A percentile compares a stretch with the other conserved stretches of the same genome.
These are phyloP conservation scores for Toxostoma redivivum DNA, from an alignment of 2,113 vertebrate species.

Conservation along the genomic window DNA sequence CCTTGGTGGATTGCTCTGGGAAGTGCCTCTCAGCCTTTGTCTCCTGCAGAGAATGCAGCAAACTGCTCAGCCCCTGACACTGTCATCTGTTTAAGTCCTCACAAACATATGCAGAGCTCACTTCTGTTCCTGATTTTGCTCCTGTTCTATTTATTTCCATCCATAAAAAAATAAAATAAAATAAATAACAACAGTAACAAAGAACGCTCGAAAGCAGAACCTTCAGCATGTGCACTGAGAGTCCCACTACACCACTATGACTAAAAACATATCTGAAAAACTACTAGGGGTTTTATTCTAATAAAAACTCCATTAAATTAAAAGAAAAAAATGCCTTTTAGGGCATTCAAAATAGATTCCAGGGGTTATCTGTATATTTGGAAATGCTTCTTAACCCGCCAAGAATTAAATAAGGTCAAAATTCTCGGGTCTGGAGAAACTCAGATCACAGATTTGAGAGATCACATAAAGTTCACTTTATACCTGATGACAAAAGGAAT, in stretches of 20 bases:
- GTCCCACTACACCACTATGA: not conserved
- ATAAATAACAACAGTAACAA: not conserved
- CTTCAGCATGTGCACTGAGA: not conserved
- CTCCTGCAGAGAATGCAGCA: not conserved
- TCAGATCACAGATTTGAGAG: not conserved
- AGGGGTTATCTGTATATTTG: not conserved
- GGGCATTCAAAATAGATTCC: not conserved
- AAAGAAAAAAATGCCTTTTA: not conserved
- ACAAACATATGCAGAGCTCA: not conserved
- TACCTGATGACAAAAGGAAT: not conserved
- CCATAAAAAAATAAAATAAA: too few species aligned
- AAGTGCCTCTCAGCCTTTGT: accelerated
- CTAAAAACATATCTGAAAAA: not conserved
- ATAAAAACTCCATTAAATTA: not conserved
- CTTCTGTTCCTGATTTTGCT: not conserved
- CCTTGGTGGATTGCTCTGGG: not conserved
- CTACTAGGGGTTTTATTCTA: not conserved
- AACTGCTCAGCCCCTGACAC: not conserved
- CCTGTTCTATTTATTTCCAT: not conserved
- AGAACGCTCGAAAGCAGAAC: not conserved
- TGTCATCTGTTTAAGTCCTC: not conserved
- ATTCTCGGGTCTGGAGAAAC: not conserved
- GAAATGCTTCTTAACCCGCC: not conserved
- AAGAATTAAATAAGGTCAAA: not conserved
- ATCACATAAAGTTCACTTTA: not conserved